These are phyloP conservation scores for Nesoenas mayeri DNA, from an alignment of 2,113 vertebrate genomes.

Conservation along the genomic window DNA sequence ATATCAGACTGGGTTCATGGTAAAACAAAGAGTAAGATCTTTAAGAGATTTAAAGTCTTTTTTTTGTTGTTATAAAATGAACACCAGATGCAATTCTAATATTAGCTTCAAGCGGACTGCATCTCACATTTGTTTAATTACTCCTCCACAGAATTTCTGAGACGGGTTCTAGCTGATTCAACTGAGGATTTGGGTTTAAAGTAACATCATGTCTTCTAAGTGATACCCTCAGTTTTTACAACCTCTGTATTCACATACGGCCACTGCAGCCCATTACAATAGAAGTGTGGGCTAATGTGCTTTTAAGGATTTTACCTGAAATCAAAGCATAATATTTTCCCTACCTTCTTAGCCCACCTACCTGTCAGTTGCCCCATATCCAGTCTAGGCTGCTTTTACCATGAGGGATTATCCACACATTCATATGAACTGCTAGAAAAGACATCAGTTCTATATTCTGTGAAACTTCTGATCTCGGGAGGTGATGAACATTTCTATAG, in stretches of 20 bases:
- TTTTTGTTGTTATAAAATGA: background rate
- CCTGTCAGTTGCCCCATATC: background rate
- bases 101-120: background rate
- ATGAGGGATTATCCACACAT: background rate
- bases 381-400: background rate
- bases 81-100: background rate
- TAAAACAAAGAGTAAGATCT: background rate
- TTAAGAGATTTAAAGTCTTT: background rate
- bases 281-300: background rate
- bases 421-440: background rate
- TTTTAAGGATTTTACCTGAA: background rate
- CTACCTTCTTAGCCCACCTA: background rate
- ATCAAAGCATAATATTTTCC: background rate
- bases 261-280: background rate
- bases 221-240: background rate
- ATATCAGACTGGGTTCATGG: background rate
- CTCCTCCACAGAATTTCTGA: background rate
- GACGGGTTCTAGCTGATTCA: background rate
- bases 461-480: background rate
- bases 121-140: background rate
- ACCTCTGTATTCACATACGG: background rate
- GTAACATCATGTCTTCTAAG: background rate
- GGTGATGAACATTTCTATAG: background rate
- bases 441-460: background rate
- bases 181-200: background rate